Evolutionary conservation across 2,797 vertebrate species (phyloP).

Genomic region (Notolepis coatsorum): DNA sequence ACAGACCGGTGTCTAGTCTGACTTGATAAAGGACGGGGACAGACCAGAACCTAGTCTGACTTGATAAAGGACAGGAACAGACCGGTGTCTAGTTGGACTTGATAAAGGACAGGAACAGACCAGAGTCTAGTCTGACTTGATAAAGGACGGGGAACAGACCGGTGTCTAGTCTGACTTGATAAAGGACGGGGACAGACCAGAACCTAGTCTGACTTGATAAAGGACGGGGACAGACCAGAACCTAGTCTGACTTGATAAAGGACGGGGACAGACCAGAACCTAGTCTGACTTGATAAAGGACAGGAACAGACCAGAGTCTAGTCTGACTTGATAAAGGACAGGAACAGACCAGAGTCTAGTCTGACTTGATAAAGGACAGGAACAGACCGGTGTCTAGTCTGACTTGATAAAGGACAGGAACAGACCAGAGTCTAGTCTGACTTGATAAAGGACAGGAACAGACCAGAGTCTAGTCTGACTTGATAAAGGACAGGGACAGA

Average conservation of each 20-base stretch:
- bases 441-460: constrained; percentile 24
- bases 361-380: constrained; percentile 27
- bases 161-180: too few relatives aligned
- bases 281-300: constrained; percentile 36
- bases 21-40: constrained; percentile 32
- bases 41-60: constrained; percentile 27
- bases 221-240: constrained; percentile 19
- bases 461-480: constrained; percentile 32
- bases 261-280: constrained; percentile 12
- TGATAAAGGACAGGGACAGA: constrained; percentile 19
- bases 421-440: constrained; percentile 29
- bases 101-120: constrained; percentile 24
- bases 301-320: constrained; percentile 22
- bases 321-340: constrained; percentile 31
- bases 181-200: constrained; percentile 20
- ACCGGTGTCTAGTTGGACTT: too few relatives aligned
- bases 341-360: constrained; percentile 34
- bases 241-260: constrained; percentile 35
- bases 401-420: constrained; percentile 33
- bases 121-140: constrained; percentile 35
- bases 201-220: constrained; percentile 31
- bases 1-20: too few relatives aligned
- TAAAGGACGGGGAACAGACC: too few relatives aligned
- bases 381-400: too few relatives aligned
- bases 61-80: too few relatives aligned